phyloP scores from a whole-genome alignment of 1,140 invertebrate genomes.

The Oncopeltus fasciatus region DNA sequence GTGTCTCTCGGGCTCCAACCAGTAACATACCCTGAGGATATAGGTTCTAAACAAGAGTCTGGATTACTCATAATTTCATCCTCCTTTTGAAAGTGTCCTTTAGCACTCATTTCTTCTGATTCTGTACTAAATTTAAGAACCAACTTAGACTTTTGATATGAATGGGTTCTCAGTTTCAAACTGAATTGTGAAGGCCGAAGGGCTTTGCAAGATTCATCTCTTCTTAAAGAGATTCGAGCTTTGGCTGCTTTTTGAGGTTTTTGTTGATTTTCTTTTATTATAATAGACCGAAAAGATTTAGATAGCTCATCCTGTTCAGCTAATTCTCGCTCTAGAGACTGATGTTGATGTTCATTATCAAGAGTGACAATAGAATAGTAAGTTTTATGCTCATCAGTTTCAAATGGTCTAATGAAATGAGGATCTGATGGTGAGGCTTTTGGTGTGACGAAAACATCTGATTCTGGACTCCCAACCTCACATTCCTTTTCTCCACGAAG shows the following conservation, averaged over 20 bases:
- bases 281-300: constrained; percentile 25
- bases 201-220: not conserved
- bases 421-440: constrained; percentile 20
- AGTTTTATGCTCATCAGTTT: not conserved
- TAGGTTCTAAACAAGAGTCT: constrained; percentile 18
- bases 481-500: constrained; percentile 11
- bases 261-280: constrained; percentile 20
- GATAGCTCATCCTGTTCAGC: constrained; percentile 27
- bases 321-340: constrained; percentile 24
- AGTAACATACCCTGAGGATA: constrained; percentile 27
- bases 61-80: constrained; percentile 19
- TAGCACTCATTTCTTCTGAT: constrained; percentile 1
- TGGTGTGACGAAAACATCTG: constrained; percentile 23
- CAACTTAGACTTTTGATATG: not conserved
- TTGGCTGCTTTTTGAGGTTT: constrained; percentile 13
- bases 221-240: not conserved
- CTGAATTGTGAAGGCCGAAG: not conserved
- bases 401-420: not conserved
- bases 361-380: constrained; percentile 26
- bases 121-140: not conserved
- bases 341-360: constrained; percentile 20
- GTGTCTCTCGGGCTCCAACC: constrained; percentile 32
- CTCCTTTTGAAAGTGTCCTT: constrained; percentile 4
- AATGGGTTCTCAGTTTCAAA: not conserved
- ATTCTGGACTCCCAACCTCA: constrained; percentile 20